These are phyloP conservation scores for Phoeniculus purpureus DNA, from an alignment of 2,797 vertebrate species.

Conservation along the genomic window DNA sequence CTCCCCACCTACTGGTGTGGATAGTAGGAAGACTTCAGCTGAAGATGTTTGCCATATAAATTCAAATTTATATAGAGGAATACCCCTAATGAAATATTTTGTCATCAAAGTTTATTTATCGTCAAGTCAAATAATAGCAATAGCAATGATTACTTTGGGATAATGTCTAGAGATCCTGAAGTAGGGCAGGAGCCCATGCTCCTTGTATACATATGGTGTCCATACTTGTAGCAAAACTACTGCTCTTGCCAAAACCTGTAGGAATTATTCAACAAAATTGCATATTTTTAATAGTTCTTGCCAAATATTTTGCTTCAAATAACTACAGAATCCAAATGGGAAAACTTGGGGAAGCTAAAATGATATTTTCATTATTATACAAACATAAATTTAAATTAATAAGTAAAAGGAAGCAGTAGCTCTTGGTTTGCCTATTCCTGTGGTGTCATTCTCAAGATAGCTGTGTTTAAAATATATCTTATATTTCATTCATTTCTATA, in stretches of 20 bases:
- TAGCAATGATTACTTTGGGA: neutral
- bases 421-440: slow-evolving; percentile 30
- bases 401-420: neutral
- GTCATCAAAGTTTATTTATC: neutral
- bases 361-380: neutral
- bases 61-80: neutral
- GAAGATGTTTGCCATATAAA: neutral
- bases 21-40: neutral
- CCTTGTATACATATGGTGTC: neutral
- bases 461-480: slow-evolving; percentile 7
- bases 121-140: neutral
- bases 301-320: slow-evolving; percentile 20
- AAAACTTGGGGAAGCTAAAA: slow-evolving; percentile 7
- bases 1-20: neutral
- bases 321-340: neutral
- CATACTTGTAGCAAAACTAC: neutral
- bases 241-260: neutral
- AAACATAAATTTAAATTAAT: slow-evolving; percentile 1
- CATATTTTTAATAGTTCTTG: slow-evolving; percentile 11
- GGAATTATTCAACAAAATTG: slow-evolving; percentile 6
- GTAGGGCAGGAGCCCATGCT: neutral
- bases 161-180: neutral
- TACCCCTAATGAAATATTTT: neutral
- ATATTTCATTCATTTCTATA: neutral
- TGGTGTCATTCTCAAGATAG: neutral